Percentiles rank a stretch among this genome's conserved stretches.
Evolutionary conservation across 2,797 vertebrate species (phyloP).

Genomic region (Tauraco hartlaubi): DNA sequence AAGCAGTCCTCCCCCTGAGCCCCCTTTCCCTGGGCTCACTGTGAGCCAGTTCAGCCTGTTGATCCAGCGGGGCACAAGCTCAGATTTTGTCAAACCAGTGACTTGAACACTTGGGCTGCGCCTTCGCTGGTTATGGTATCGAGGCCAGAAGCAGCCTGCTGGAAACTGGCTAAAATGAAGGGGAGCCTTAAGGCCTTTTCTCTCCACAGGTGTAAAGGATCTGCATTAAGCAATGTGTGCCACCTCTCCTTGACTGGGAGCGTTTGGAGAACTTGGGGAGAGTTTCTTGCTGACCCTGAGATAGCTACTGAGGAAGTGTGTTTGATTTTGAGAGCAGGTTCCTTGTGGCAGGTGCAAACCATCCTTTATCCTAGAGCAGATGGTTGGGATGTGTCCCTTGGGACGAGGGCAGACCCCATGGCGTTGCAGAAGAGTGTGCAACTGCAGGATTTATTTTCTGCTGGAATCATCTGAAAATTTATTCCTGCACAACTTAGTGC

Average conservation of each 20-base stretch:
- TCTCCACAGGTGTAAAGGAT: background rate
- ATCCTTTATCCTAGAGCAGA: background rate
- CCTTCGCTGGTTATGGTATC: accelerated
- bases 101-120: background rate
- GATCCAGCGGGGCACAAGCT: accelerated
- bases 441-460: background rate
- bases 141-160: background rate
- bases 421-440: background rate
- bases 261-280: background rate
- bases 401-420: background rate
- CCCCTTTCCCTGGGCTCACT: accelerated
- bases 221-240: background rate
- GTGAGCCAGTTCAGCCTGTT: background rate
- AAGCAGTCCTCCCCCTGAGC: background rate
- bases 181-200: background rate
- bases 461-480: background rate
- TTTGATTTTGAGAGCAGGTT: background rate
- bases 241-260: background rate
- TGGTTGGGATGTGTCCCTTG: background rate
- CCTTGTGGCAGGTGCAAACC: background rate
- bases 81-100: background rate
- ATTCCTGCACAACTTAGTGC: background rate
- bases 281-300: background rate
- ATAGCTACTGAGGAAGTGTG: background rate
- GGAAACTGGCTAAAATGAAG: background rate